Evolutionary conservation across 2,113 vertebrate species (phyloP).

Genomic region (Cisticola juncidis): DNA sequence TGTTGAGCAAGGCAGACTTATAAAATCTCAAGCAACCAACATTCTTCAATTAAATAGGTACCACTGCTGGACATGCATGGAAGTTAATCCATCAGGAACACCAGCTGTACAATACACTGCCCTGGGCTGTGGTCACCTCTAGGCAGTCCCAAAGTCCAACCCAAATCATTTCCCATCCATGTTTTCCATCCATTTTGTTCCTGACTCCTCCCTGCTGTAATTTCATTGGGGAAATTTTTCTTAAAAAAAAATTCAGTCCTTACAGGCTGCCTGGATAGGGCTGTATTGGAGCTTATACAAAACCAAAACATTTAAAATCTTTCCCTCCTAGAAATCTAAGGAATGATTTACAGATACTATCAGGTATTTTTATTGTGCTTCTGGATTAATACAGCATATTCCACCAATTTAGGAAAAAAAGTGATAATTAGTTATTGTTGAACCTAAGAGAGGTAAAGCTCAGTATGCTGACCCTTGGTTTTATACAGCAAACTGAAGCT

Average conservation of each 20-base stretch:
- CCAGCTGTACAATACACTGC: background rate
- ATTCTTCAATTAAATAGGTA: background rate
- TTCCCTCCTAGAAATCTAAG: background rate
- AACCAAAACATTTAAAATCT: background rate
- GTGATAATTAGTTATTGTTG: background rate
- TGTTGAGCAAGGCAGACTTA: constrained; percentile 3
- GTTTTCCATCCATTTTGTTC: background rate
- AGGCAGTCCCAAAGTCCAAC: background rate
- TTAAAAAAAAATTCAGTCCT: background rate
- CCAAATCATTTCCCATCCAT: background rate
- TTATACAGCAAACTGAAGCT: background rate
- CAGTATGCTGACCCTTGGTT: background rate
- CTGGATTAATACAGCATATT: background rate
- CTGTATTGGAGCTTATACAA: background rate
- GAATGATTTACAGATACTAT: background rate
- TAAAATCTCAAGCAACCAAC: constrained; percentile 1
- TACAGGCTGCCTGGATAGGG: background rate
- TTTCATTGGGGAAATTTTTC: background rate
- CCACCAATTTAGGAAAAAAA: background rate
- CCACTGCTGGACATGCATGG: background rate
- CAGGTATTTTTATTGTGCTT: background rate
- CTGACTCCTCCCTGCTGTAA: background rate
- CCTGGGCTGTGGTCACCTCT: background rate
- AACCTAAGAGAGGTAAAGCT: background rate
- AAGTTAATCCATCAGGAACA: background rate